phyloP scores from a whole-genome alignment of 2,113 vertebrate species.

The Trinectes maculatus region DNA sequence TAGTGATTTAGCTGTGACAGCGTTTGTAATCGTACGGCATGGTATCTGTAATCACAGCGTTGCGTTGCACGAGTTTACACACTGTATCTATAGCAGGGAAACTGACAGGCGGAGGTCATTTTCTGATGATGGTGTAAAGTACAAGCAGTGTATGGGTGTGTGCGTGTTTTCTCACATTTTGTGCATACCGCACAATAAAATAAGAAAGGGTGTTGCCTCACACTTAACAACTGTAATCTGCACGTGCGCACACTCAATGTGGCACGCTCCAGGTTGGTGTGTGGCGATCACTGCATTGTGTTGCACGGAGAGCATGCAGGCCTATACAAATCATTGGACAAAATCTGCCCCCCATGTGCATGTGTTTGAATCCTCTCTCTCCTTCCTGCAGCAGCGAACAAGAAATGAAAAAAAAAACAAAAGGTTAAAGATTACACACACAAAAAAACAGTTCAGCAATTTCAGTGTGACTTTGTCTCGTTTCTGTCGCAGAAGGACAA shows the following conservation, averaged over 20 bases:
- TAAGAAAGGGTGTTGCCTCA: conserved; percentile 48
- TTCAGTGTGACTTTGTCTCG: conserved; percentile 31
- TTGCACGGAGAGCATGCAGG: neutral
- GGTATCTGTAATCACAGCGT: conserved; percentile 46
- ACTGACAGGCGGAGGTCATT: conserved; percentile 39
- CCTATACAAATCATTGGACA: neutral
- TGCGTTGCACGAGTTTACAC: conserved; percentile 38
- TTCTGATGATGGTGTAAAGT: conserved; percentile 39
- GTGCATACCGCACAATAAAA: conserved; percentile 48
- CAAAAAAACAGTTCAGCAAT: conserved; percentile 35
- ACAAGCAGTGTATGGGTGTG: conserved; percentile 19
- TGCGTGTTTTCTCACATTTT: conserved; percentile 70
- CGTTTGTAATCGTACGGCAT: conserved; percentile 42
- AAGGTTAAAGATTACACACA: conserved; percentile 55
- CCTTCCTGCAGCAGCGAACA: neutral
- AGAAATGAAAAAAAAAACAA: conserved; percentile 40
- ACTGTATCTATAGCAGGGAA: conserved; percentile 15
- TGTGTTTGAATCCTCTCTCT: neutral
- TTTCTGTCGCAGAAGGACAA: neutral
- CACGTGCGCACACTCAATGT: neutral
- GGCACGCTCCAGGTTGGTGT: neutral
- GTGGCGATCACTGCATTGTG: neutral
- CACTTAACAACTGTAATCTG: conserved; percentile 13
- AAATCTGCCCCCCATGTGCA: no score
- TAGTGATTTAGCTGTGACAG: conserved; percentile 62